Evolutionary conservation across 2,888 invertebrate species (phyloP), one percentile per base, ranked within the genome.

Genomic region (Eupithecia subfuscata): DNA sequence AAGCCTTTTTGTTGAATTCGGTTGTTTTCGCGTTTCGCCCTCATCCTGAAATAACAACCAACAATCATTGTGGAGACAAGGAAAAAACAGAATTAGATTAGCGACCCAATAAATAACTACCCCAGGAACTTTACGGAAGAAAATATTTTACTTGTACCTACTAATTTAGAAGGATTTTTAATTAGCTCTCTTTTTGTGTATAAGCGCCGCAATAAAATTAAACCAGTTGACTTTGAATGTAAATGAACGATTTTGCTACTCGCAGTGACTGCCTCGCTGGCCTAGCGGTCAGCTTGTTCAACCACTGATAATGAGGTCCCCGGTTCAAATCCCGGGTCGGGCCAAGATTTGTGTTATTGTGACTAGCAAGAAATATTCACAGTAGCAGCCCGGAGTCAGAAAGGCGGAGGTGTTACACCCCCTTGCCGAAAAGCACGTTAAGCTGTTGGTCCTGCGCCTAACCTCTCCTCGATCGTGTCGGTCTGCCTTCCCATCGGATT

Each of bases 11-110:
- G 43, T 43, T 43, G 43, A 25, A 43, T 68, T 40, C 67, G 3
- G 67, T 67, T 67, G 67, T 65, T 30, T 65, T 65, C 18, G n/a
- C 11, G 22, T 43, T 37, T 68, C 68, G 14, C 40, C 68, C 68
- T 68, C n/a, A 67, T 68, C 68, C 68, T 14, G 68, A 68, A 68
- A 68, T 68, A 68, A 68, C 68, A 68, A 67, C 43, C 37, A 68
- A 68, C 22, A 43, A 40, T 40, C 37, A 43, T 40, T 43, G 68
- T 25, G 68, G 25, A 43, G 25, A 43, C 43, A 68, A 40, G 68
- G 68, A 68, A 68, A 43, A 68, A 68, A 68, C 68, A 43, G 16
- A 43, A 68, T 68, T 67, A 65, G 65, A 48, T 43, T 22, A 43
- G 60, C 60, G 25, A 60, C 25, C 60, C 60, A 22, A 52, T 30